Evolutionary conservation across 2,113 vertebrate genomes (phyloP).

Genomic region (Limnothrissa miodon): DNA sequence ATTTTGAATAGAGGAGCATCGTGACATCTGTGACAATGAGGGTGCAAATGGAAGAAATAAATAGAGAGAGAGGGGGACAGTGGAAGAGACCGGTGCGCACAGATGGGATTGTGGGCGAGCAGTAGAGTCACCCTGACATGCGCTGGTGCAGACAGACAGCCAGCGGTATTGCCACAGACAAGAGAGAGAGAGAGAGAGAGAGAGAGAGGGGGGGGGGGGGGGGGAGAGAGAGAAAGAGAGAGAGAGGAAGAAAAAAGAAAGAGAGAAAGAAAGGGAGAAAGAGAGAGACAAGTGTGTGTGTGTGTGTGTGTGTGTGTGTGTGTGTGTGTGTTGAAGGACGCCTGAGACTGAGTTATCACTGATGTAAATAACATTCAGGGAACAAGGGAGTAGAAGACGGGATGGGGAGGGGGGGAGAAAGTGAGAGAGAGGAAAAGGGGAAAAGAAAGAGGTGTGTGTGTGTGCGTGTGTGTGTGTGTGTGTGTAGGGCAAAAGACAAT

Average conservation of each 20-base stretch:
- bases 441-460: neutral
- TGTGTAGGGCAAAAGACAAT: neutral
- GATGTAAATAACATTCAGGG: conserved; percentile 29
- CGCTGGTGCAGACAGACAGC: conserved; percentile 16
- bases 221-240: neutral
- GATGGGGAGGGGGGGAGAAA: conserved; percentile 16
- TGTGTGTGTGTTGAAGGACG: conserved; percentile 28
- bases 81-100: neutral
- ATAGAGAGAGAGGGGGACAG: neutral
- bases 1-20: conserved; percentile 8
- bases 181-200: neutral
- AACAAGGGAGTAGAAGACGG: neutral
- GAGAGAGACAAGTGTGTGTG: no score
- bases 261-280: conserved; percentile 28
- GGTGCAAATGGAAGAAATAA: neutral
- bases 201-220: neutral
- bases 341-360: conserved; percentile 36
- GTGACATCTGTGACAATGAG: conserved; percentile 8
- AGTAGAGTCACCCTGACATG: conserved; percentile 30
- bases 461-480: neutral
- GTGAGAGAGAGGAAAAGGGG: conserved; percentile 1
- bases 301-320: neutral
- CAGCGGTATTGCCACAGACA: conserved; percentile 1
- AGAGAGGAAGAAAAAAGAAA: neutral
- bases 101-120: conserved; percentile 24